Evolutionary conservation across 2,888 invertebrate genomes (phyloP).

Genomic region (Drosophila hamatofila): DNA sequence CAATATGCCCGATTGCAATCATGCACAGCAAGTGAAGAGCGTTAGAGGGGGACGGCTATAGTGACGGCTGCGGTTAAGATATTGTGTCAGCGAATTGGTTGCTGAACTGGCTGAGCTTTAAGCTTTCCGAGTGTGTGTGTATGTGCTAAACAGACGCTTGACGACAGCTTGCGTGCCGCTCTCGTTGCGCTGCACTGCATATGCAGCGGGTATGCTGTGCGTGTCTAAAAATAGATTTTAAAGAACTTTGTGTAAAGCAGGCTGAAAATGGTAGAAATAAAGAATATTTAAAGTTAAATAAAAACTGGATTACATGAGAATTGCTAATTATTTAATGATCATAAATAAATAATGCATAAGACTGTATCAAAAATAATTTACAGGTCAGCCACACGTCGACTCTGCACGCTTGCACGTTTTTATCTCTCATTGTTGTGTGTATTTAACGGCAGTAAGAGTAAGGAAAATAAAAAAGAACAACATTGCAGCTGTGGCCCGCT

Average conservation of each 20-base stretch:
- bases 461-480: slow-evolving; percentile 30
- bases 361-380: not conserved
- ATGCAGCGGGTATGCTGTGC: not conserved
- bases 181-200: slow-evolving; percentile 5
- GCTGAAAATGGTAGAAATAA: not conserved
- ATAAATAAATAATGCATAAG: not conserved
- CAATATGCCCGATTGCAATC: slow-evolving; percentile 38
- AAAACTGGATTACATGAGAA: not conserved
- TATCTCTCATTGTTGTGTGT: slow-evolving; percentile 14
- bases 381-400: slow-evolving; percentile 15
- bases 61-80: not conserved
- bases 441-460: slow-evolving; percentile 15
- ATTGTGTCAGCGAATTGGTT: slow-evolving; percentile 43
- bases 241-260: not conserved
- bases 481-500: slow-evolving; percentile 22
- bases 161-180: slow-evolving; percentile 11
- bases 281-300: not conserved
- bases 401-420: not conserved
- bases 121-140: slow-evolving; percentile 8
- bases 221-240: not conserved
- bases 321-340: not conserved
- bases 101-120: slow-evolving; percentile 55
- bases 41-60: slow-evolving; percentile 32
- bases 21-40: slow-evolving; percentile 17
- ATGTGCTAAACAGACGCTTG: slow-evolving; percentile 11